Percentiles rank a stretch among this genome's conserved stretches.
Conservation (phyloP, 2,888 invertebrate species). For the Epinotia brunnichana region DNA sequence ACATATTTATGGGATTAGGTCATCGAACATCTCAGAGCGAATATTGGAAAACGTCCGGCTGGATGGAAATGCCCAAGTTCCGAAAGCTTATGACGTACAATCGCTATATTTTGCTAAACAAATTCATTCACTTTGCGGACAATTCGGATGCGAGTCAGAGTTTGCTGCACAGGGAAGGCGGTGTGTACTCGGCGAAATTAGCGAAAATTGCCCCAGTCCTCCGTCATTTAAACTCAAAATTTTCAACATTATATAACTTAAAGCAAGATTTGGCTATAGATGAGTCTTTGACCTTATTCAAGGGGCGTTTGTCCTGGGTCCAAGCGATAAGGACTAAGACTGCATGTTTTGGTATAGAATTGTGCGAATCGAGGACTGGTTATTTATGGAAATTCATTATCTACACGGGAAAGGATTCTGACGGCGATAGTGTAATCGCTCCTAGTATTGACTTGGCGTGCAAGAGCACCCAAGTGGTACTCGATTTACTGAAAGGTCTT, state of each 20-base stretch:
- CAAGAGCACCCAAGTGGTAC: conserved; percentile 43
- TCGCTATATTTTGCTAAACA: conserved; percentile 45
- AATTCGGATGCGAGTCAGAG: conserved; percentile 34
- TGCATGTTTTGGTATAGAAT: conserved; percentile 47
- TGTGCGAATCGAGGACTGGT: conserved; percentile 48
- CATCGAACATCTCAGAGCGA: conserved; percentile 40
- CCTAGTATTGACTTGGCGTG: conserved; percentile 39
- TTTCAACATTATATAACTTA: conserved; percentile 21
- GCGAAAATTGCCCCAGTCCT: conserved; percentile 17
- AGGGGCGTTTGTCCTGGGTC: conserved; percentile 47
- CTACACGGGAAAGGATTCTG: conserved; percentile 41
- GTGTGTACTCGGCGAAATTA: conserved; percentile 41
- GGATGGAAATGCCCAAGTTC: conserved; percentile 45
- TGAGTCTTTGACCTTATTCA: conserved; percentile 50
- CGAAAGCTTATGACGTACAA: conserved; percentile 43
- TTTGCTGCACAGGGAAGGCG: conserved; percentile 21
- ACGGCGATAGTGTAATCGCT: conserved; percentile 12
- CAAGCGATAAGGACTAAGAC: conserved; percentile 47
- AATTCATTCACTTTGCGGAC: conserved; percentile 47
- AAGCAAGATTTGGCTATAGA: conserved; percentile 43
- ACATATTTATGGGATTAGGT: conserved; percentile 48
- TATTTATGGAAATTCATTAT: conserved; percentile 46
- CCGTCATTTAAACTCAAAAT: neutral
- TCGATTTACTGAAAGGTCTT: conserved; percentile 28
- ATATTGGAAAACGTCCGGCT: conserved; percentile 43